Evolutionary conservation across 2,888 invertebrate genomes (phyloP), one percentile per base, ranked within the genome.

Genomic region (Eupithecia exiguata): DNA sequence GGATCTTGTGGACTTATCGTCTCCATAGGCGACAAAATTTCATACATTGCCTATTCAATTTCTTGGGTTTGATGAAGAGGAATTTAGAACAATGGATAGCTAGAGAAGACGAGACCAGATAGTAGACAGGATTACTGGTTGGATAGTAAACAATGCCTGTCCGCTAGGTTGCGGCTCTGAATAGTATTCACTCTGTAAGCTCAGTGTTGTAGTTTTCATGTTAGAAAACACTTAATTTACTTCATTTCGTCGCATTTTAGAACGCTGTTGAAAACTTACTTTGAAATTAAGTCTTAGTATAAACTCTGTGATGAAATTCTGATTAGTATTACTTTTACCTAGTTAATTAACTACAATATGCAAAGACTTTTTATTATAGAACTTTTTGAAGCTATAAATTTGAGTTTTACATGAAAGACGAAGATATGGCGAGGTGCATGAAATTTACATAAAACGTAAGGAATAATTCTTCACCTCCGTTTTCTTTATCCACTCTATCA

Each of bases 341-440:
- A 18, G 49, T 68, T 49, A 43, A 68, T 68, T 65, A 38, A 65
- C 7, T n/a, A 5, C 38, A 63, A 65, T 36, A 65, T 65, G 63
- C 63, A 65, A 65, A 65, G 63, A 65, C n/a, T 65, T 65, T 65
- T 38, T 38, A 36, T 4, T 65, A 30, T 6, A 35, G 36, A 63
- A n/a, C 18, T n/a, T 63, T 61, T 36, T 18, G 30, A 9, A 63
- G 36, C 35, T 63, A 36, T 36, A n/a, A 16, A n/a, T 49, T 49
- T n/a, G n/a, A 14, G 49, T 49, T n/a, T n/a, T n/a, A n/a, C n/a
- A 49, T 49, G 49, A n/a, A 49, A n/a, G 49, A 49, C 18, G n/a
- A 49, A n/a, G n/a, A 21, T 10, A 21, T 21, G 21, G 10, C n/a
- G 53, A 2, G 53, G 53, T 53, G 10, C 53, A 49, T 49, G 9